Evolutionary conservation across 2,888 invertebrate genomes (phyloP).

Genomic region (Archaeoteleia sp.): DNA sequence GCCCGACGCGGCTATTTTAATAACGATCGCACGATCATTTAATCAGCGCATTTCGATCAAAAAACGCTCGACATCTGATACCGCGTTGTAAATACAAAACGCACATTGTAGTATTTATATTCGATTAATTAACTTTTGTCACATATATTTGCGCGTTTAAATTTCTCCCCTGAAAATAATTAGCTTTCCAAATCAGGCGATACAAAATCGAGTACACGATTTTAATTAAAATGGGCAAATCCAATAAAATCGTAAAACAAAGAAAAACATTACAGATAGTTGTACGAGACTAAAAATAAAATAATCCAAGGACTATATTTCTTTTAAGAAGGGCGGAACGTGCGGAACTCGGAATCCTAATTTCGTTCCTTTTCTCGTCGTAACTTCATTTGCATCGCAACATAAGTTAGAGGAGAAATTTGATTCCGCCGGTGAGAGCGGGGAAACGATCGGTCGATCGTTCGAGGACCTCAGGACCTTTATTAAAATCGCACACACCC

Average conservation of each 20-base stretch:
- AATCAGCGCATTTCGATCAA: too few relatives aligned
- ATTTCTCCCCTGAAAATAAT: too few relatives aligned
- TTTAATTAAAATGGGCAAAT: constrained; percentile 31
- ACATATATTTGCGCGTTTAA: too few relatives aligned
- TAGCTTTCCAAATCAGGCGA: too few relatives aligned
- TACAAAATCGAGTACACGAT: constrained; percentile 11
- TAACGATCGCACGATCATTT: too few relatives aligned
- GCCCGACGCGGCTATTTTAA: too few relatives aligned
- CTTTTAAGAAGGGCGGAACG: constrained; percentile 3
- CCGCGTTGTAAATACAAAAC: too few relatives aligned
- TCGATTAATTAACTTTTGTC: too few relatives aligned
- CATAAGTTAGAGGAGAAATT: constrained; percentile 47
- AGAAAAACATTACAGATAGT: too few relatives aligned
- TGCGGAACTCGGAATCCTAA: constrained; percentile 32
- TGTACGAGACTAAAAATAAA: too few relatives aligned
- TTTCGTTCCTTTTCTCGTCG: constrained; percentile 28
- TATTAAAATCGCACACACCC: constrained; percentile 54
- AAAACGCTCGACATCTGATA: too few relatives aligned
- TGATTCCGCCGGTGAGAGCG: constrained; percentile 27
- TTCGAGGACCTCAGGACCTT: constrained; percentile 46
- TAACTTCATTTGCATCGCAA: constrained; percentile 51
- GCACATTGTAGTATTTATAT: too few relatives aligned
- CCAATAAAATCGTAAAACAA: constrained; percentile 18
- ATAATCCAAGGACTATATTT: constrained; percentile 17
- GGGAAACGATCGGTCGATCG: constrained; percentile 38